These are phyloP conservation scores for Oriolus oriolus DNA, from an alignment of 2,113 vertebrate genomes.

Conservation along the genomic window DNA sequence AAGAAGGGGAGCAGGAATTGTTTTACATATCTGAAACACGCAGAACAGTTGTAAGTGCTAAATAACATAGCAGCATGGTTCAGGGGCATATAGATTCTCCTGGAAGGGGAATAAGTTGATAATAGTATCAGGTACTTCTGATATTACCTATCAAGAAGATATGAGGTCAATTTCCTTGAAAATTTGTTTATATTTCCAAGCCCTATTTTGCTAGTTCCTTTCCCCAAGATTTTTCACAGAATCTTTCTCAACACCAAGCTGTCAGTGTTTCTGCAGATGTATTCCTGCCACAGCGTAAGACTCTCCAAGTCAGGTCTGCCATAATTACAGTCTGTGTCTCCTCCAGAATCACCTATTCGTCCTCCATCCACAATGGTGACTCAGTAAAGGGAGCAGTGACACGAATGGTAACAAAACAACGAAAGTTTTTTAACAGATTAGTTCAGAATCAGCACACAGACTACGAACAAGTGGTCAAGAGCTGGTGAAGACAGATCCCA, in stretches of 20 bases:
- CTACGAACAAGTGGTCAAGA: neutral
- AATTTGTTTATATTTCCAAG: neutral
- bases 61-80: neutral
- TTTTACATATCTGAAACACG: neutral
- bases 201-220: neutral
- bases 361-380: neutral
- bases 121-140: neutral
- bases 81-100: neutral
- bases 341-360: neutral
- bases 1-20: neutral
- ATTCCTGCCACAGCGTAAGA: accelerated
- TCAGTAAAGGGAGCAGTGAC: neutral
- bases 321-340: neutral
- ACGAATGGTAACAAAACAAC: neutral
- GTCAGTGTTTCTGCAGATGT: neutral
- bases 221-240: neutral
- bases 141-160: neutral
- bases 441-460: neutral
- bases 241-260: neutral
- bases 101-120: neutral
- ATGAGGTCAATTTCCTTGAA: neutral
- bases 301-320: neutral
- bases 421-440: neutral
- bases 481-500: neutral
- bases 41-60: neutral